Evolutionary conservation across 2,888 invertebrate genomes (phyloP), one percentile per base, ranked within the genome.

Genomic region (Chymomyza fuscimana): DNA sequence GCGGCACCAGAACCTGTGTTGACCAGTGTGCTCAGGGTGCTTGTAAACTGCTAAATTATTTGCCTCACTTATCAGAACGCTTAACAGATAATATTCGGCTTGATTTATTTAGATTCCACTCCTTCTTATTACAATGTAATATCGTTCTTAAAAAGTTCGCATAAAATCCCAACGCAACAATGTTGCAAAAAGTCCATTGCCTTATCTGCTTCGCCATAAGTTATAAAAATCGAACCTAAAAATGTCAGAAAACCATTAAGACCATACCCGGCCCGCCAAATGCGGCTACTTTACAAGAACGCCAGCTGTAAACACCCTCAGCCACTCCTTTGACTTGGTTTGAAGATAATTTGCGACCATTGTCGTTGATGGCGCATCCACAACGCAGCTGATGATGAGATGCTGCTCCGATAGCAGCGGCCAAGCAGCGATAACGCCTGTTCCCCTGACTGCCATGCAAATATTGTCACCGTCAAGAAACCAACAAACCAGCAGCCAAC

Each of bases 261-360:
- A 25, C 51, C 60, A 36, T 52, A 46, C 61, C 32, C 51, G 25
- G 50, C 29, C 40, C 50, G 52, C 65, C 69, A 62, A 36, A 16
- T 16, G 61, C n/a, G 54, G 63, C 51, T 46, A 12, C 40, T 40
- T 51, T 63, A 40, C 46, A 46, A 56, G 19, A 54, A 54, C 22
- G 54, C 54, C 54, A 54, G 54, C 54, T 54, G 54, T 54, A 19
- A 54, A 54, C 54, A 19, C 54, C 54, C 22, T 12, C 54, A 9
- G 54, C 54, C 54, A 54, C 61, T 59, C 80, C 81, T 73, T 76
- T 86, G 80, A 80, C 70, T 15, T 46, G 40, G 12, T 46, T 46
- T 12, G 78, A 77, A 77, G 86, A 86, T 85, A 86, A 85, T 85
- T 85, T 85, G 85, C 88, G 87, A 84, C 82, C 88, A 85, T 85